A percentile compares a stretch with the other conserved stretches of the same genome.
phyloP scores from a whole-genome alignment of 2,888 invertebrate genomes.

The Diachrysia chrysitis region DNA sequence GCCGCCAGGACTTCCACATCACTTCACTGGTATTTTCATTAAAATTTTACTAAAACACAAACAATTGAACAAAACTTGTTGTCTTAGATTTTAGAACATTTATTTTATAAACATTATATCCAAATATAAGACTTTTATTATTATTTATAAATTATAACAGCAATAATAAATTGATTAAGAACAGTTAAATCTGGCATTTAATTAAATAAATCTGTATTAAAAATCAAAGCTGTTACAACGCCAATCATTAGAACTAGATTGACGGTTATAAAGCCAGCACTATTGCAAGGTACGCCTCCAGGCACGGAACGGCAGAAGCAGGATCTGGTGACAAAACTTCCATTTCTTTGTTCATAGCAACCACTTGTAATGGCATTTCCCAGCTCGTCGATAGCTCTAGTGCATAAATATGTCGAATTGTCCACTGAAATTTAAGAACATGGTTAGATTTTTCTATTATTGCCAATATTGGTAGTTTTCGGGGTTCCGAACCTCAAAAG shows the following conservation, averaged over 20 bases:
- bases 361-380: conserved; percentile 87
- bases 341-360: conserved; percentile 88
- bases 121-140: too few species aligned
- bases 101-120: too few species aligned
- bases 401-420: conserved; percentile 92
- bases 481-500: too few species aligned
- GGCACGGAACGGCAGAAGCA: conserved; percentile 81
- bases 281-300: conserved; percentile 80
- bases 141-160: too few species aligned
- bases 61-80: too few species aligned
- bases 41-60: too few species aligned
- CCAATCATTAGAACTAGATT: conserved; percentile 53
- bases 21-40: too few species aligned
- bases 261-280: conserved; percentile 51
- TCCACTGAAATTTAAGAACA: conserved; percentile 85
- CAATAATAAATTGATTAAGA: too few species aligned
- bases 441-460: background rate
- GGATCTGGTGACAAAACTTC: conserved; percentile 77
- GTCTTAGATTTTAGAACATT: too few species aligned
- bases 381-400: conserved; percentile 87
- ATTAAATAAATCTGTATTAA: conserved; percentile 33
- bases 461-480: background rate
- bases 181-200: background rate
- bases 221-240: conserved; percentile 47
- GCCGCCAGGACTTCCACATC: too few species aligned